Conservation (phyloP, 2,888 invertebrate genomes). For the Cosmia trapezina region DNA sequence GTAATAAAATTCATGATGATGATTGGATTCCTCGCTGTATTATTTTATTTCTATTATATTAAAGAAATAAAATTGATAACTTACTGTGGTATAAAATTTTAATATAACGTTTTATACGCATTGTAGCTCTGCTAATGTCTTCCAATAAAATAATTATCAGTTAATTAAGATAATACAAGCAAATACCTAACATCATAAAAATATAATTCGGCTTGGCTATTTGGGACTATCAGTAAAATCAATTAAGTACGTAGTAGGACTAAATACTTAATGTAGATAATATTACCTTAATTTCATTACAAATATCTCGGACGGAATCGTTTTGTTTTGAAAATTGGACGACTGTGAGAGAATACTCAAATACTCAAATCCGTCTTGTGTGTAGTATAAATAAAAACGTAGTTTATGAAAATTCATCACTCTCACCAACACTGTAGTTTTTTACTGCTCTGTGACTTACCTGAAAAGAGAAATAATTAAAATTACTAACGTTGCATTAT, state of each 20-base stretch:
- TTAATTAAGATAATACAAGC: neutral
- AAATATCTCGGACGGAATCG: no score
- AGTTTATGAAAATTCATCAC: no score
- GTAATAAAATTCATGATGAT: conserved; percentile 32
- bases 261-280: no score
- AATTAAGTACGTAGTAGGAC: no score
- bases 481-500: no score
- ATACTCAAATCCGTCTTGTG: no score
- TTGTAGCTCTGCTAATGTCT: conserved; percentile 13
- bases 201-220: no score
- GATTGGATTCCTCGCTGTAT: conserved; percentile 16
- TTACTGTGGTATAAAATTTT: neutral
- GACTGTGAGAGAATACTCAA: no score
- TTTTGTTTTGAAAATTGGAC: no score
- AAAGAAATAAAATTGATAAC: conserved; percentile 13
- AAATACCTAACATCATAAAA: neutral
- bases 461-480: neutral
- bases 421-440: no score
- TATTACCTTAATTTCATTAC: no score
- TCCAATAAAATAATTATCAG: conserved; percentile 26
- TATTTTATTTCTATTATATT: conserved; percentile 22
- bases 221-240: neutral
- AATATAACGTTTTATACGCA: neutral
- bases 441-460: neutral
- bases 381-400: no score